Evolutionary conservation across 1,140 invertebrate species (phyloP), one percentile per base, ranked within the genome.

Genomic region (Telenomus remus): DNA sequence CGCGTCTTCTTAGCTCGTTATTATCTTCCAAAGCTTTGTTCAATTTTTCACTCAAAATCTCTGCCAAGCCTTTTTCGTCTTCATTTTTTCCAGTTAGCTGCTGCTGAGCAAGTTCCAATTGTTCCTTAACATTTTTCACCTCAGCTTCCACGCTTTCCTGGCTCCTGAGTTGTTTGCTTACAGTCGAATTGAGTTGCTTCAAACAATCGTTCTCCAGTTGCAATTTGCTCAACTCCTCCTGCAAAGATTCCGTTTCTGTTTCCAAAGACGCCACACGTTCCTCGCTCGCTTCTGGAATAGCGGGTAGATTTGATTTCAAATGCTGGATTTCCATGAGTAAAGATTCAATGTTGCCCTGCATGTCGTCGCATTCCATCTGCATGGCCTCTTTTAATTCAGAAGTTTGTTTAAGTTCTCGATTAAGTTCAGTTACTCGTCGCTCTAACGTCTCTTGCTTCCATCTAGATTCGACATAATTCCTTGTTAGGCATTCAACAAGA

Each of bases 131-230:
- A 12, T 79, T 81, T 16, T 68, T 73, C 0, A 83, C 34, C 59
- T 84, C 82, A 42, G 82, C 70, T 47, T 84, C 73, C 10, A 82
- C 39, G 35, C 82, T 77, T 4, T 79, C 76, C 19, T 85, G 81
- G 54, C 60, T 80, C 15, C 77, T 72, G 7, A 83, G 42, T 15
- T 78, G 82, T 19, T 79, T 72, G 6, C 83, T 80, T 19, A 90
- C 82, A 50, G 89, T 84, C 6, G 87, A 82, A 68, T 91, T 90
- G 12, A 89, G 80, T 14, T 83, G 84, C 76, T 89, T 89, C 12
- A 92, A 77, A 27, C 86, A 84, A 54, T 90, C 85, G 43, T 91
- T 89, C 75, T 92, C 90, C 13, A 85, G 78, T 79, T 89, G 89
- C 0, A 92, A 79, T 2, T 78, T 78, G 13, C 77, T 82, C 12